Base-by-base conservation (phyloP, 2,888 invertebrate species). In the Heteromurus nitidus region DNA sequence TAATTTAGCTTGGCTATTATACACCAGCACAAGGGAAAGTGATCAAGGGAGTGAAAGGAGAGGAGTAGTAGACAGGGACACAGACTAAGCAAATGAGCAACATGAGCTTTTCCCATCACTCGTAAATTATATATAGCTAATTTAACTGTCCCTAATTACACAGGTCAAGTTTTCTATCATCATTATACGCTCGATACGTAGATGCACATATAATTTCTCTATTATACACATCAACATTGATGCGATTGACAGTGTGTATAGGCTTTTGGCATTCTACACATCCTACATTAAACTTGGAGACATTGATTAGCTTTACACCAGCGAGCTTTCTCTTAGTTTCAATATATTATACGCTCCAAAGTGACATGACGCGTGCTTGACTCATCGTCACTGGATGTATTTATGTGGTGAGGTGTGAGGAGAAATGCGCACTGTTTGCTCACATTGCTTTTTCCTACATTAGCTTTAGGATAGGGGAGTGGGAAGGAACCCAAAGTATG, bases 81-180 rank as follows among this genome's bases (percentile, higher is more conserved):
- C n/a, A n/a, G n/a, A n/a, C n/a, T 18, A 65, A 69, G 68, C 76
- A 77, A 77, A 77, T 79, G 79, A 79, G 65, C 64, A 79, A 79
- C 79, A 79, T 72, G 79, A 79, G 79, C 72, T 69, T 64, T 69
- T 30, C 60, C n/a, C 69, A 77, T 76, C 69, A 69, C 50, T 55
- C 53, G 69, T 79, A 79, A 79, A 79, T 79, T 79, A 79, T 79
- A 79, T 53, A 79, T 72, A 79, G 72, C 79, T 79, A 79, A 79
- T 79, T 79, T 79, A 64, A 31, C 31, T 55, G 50, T 26, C 79
- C 20, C 79, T 79, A 79, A 79, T 79, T 79, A 79, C 79, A 72
- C 72, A 72, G 79, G 79, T 79, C 79, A 79, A 79, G 72, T 79
- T 72, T 72, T 79, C 79, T 68, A 79, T 70, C 79, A 65, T 70